Percentiles rank a stretch among this genome's conserved stretches.
These are phyloP conservation scores for Darevskia nairensis DNA, from an alignment of 2,797 vertebrate species.

Conservation along the genomic window DNA sequence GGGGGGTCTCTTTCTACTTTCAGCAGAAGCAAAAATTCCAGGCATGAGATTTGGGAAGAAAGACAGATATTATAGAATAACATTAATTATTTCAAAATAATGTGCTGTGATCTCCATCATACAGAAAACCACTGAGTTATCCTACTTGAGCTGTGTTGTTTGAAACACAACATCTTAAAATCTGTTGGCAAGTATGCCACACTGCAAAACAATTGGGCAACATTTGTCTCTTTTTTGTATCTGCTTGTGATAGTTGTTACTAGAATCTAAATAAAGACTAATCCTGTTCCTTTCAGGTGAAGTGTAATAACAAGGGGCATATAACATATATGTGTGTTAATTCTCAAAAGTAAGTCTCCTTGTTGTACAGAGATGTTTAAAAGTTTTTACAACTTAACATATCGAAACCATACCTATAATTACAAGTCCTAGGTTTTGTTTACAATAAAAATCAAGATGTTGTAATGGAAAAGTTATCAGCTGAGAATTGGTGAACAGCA, in stretches of 20 bases:
- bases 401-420: conserved; percentile 37
- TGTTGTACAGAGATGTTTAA: conserved; percentile 28
- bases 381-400: conserved; percentile 44
- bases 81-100: background rate
- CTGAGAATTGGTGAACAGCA: conserved; percentile 51
- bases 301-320: background rate
- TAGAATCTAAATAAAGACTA: conserved; percentile 31
- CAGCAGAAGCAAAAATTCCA: background rate
- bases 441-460: conserved; percentile 39
- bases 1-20: background rate
- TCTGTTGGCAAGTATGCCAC: background rate
- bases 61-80: background rate
- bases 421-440: background rate
- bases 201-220: background rate
- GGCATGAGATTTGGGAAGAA: background rate
- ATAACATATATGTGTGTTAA: background rate
- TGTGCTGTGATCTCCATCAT: background rate
- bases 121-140: background rate
- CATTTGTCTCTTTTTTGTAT: conserved; percentile 26
- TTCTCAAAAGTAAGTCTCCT: background rate
- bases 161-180: conserved; percentile 33
- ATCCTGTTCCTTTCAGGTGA: background rate
- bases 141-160: background rate
- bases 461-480: conserved; percentile 50
- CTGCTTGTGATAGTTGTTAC: background rate